Evolutionary conservation across 2,888 invertebrate species (phyloP).

Genomic region (Lamellibrachia columna): DNA sequence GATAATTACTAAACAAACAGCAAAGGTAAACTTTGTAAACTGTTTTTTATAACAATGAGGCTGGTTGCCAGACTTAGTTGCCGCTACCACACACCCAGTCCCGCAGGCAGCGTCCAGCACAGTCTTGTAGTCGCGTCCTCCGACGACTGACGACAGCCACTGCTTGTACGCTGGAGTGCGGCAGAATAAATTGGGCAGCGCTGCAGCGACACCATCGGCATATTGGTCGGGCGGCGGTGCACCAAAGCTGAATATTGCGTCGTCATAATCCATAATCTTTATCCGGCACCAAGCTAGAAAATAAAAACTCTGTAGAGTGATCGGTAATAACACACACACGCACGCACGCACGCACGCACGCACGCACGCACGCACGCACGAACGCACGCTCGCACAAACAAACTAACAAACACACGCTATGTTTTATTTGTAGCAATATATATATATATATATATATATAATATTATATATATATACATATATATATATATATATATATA

Average conservation of each 20-base stretch:
- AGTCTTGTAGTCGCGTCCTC: neutral
- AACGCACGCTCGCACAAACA: too few relatives aligned
- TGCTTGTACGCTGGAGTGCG: slow-evolving; percentile 17
- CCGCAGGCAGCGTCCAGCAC: slow-evolving; percentile 19
- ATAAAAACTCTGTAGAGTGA: too few relatives aligned
- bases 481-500: too few relatives aligned
- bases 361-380: neutral
- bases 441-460: too few relatives aligned
- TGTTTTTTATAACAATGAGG: neutral
- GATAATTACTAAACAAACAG: too few relatives aligned
- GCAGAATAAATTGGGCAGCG: neutral
- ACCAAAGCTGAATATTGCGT: too few relatives aligned
- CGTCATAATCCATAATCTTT: too few relatives aligned
- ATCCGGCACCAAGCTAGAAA: too few relatives aligned
- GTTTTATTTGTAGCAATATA: too few relatives aligned
- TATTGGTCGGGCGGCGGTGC: neutral
- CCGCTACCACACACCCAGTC: neutral
- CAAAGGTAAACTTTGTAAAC: too few relatives aligned
- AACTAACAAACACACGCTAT: too few relatives aligned
- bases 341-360: neutral
- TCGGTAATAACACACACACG: neutral
- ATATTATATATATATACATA: too few relatives aligned
- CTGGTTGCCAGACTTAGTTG: neutral
- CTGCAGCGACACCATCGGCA: slow-evolving; percentile 17
- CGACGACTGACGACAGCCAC: neutral